Conservation (phyloP, 2,888 invertebrate genomes). For the Eupithecia vulgata region DNA sequence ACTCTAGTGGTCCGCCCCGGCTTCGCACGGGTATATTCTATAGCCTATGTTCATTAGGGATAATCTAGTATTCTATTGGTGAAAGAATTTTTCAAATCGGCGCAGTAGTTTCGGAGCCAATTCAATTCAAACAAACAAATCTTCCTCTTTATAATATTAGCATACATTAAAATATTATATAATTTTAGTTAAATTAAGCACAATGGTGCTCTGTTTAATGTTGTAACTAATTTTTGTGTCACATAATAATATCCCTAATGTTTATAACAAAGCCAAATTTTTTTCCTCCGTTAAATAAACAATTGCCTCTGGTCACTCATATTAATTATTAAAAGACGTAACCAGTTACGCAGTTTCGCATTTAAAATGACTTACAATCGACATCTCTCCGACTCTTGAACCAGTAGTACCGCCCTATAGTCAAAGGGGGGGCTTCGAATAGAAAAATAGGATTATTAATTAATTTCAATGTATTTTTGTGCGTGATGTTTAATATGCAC, state of each 20-base stretch:
- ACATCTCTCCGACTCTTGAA: not conserved
- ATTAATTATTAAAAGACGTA: not conserved
- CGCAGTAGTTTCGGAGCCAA: no score
- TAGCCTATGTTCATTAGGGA: no score
- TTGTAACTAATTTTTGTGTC: constrained; percentile 60
- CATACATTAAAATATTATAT: constrained; percentile 57
- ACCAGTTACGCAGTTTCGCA: not conserved
- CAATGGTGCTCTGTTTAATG: constrained; percentile 51
- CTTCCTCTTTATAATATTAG: no score
- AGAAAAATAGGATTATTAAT: constrained; percentile 77
- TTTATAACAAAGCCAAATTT: not conserved
- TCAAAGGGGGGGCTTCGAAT: constrained; percentile 53
- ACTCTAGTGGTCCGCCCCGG: no score
- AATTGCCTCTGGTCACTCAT: not conserved
- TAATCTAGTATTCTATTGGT: no score
- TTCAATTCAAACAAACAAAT: no score
- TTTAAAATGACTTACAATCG: not conserved
- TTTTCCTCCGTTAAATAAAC: not conserved
- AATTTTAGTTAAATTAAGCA: constrained; percentile 73
- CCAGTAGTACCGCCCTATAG: constrained; percentile 28
- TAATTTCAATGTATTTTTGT: constrained; percentile 71
- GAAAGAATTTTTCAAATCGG: no score
- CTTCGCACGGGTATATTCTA: no score
- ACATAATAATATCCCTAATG: constrained; percentile 54
- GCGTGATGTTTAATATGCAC: constrained; percentile 76